A percentile compares a stretch with the other conserved stretches of the same genome.
phyloP scores from a whole-genome alignment of 1,140 invertebrate species.

The Neodiprion pinetum region DNA sequence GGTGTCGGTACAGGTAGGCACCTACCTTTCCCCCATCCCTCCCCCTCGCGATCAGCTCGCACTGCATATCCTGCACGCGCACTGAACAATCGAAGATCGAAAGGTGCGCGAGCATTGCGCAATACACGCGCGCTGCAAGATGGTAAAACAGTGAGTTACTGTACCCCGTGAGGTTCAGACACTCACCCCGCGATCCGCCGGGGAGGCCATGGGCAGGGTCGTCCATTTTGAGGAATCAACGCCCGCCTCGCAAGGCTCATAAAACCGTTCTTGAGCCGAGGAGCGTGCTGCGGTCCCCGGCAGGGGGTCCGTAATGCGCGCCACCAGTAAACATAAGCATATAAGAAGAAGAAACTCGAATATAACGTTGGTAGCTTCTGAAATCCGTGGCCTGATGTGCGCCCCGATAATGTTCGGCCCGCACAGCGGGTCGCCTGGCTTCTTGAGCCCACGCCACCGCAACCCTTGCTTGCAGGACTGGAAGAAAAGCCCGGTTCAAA shows the following conservation, averaged over 20 bases:
- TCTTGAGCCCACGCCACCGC: slow-evolving; percentile 27
- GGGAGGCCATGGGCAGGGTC: not conserved
- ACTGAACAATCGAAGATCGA: not conserved
- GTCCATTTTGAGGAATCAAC: slow-evolving; percentile 15
- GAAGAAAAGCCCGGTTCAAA: too few species aligned
- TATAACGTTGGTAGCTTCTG: slow-evolving; percentile 58
- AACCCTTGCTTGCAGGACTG: not conserved
- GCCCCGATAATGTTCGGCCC: slow-evolving; percentile 55
- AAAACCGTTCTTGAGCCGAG: slow-evolving; percentile 25
- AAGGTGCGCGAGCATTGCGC: too few species aligned
- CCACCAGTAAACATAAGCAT: slow-evolving; percentile 50
- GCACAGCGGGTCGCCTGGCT: slow-evolving; percentile 51
- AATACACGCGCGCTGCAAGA: too few species aligned
- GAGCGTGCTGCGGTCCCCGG: slow-evolving; percentile 37
- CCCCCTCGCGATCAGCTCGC: not conserved
- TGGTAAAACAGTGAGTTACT: too few species aligned
- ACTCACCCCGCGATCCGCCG: too few species aligned
- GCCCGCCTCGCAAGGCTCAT: slow-evolving; percentile 14
- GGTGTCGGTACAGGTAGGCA: too few species aligned
- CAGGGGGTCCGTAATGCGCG: slow-evolving; percentile 54
- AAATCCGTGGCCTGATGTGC: slow-evolving; percentile 56
- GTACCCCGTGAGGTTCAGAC: too few species aligned
- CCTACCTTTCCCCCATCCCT: too few species aligned
- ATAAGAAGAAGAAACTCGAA: slow-evolving; percentile 37
- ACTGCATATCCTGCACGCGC: not conserved